Base-by-base conservation (phyloP, 1,140 invertebrate genomes). In the Elymnias hypermnestra region DNA sequence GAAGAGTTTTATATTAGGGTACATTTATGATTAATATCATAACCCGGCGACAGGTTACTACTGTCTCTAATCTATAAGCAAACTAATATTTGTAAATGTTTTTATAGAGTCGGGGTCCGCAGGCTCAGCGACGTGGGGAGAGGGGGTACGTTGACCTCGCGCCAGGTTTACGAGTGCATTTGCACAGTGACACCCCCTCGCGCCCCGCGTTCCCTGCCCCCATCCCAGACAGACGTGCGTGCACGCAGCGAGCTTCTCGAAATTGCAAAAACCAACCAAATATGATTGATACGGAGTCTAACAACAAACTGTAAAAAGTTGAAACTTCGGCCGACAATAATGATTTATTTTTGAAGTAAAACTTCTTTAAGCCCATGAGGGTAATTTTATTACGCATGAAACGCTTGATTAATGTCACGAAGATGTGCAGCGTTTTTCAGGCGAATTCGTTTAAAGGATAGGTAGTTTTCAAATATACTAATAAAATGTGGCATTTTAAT, bases 151-250 rank as follows among this genome's bases (percentile, higher is more conserved):
- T 76, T 72, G 72, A 78, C 73, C 74, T 64, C 72, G 61, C 57
- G 58, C 46, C 65, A 63, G 62, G 66, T 81, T 79, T 77, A 81
- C 68, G 74, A 82, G 68, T 78, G 74, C 76, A 76, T 78, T 78
- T 78, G 74, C 77, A 71, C 71, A 77, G 72, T 77, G 72, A 77
- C 74, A 74, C 65, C 67, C 63, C 61, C 63, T 38, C 53, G 19
- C 58, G 10, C 35, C 29, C 42, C 48, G 31, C 45, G 0, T 37
- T n/a, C 48, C 14, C 53, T 22, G 29, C 38, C 14, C 54, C 35
- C 19, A 33, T 43, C 50, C 41, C 25, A 26, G 52, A 40, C 59
- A 54, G 53, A 57, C 55, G 47, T 82, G 74, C 74, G 77, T 72
- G 68, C 64, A 69, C 78, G 73, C 78, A 73, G 59, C 56, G 23